Evolutionary conservation across 2,888 invertebrate genomes (phyloP).

Genomic region (Drosophila falleni): DNA sequence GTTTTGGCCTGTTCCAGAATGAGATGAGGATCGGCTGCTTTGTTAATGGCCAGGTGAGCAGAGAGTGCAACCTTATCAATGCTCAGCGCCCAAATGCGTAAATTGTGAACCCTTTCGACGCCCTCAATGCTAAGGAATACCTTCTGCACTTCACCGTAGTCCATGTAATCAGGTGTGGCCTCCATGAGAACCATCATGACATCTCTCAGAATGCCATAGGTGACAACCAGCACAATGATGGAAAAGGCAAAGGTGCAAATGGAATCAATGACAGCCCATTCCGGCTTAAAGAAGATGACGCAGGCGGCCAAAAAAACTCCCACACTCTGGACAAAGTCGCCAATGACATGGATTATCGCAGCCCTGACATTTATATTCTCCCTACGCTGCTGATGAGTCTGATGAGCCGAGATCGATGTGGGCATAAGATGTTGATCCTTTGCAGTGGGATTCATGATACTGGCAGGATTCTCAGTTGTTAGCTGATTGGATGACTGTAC

Average conservation of each 20-base stretch:
- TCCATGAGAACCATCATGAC: slow-evolving; percentile 74
- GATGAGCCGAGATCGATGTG: slow-evolving; percentile 36
- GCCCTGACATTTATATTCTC: slow-evolving; percentile 71
- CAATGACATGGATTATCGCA: slow-evolving; percentile 67
- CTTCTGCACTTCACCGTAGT: slow-evolving; percentile 62
- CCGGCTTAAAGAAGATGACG: slow-evolving; percentile 62
- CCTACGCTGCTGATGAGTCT: neutral
- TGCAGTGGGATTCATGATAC: neutral
- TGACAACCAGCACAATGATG: slow-evolving; percentile 58
- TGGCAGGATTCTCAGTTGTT: neutral
- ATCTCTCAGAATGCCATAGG: slow-evolving; percentile 59
- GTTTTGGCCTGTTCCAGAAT: slow-evolving; percentile 62
- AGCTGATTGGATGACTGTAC: neutral
- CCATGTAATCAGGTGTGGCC: slow-evolving; percentile 66
- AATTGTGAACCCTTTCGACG: slow-evolving; percentile 70
- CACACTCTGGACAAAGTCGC: slow-evolving; percentile 66
- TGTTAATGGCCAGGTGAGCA: slow-evolving; percentile 65
- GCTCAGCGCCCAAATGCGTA: slow-evolving; percentile 70
- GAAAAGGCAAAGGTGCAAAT: slow-evolving; percentile 71
- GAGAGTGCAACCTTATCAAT: slow-evolving; percentile 66
- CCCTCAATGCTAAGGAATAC: slow-evolving; percentile 64
- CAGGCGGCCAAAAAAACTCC: slow-evolving; percentile 69
- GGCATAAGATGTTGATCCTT: slow-evolving; percentile 11
- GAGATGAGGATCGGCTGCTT: slow-evolving; percentile 62
- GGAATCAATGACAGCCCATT: slow-evolving; percentile 66